Conservation (phyloP, 1,140 invertebrate genomes). For the Melanaphis sacchari region DNA sequence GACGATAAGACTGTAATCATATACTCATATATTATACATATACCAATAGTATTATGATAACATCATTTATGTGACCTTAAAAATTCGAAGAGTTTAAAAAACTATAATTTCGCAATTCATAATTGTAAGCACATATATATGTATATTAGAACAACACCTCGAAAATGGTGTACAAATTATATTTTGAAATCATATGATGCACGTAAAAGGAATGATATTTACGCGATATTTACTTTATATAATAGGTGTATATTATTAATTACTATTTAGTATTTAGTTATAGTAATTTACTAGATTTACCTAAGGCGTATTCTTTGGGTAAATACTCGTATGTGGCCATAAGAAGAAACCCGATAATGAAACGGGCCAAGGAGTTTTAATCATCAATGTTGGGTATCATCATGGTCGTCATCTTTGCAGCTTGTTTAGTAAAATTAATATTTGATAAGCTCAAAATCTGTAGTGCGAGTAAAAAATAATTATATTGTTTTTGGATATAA, state of each 20-base stretch:
- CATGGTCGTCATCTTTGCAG: neutral
- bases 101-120: neutral
- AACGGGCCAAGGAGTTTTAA: slow-evolving; percentile 36
- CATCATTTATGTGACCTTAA: neutral
- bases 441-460: neutral
- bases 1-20: neutral
- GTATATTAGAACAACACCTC: neutral
- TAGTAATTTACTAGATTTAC: neutral
- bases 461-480: neutral
- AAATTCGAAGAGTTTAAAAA: neutral
- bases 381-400: too few relatives aligned
- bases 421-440: neutral
- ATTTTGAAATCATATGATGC: neutral
- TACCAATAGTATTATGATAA: neutral
- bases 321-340: neutral
- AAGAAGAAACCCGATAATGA: neutral
- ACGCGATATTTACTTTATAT: neutral
- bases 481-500: neutral
- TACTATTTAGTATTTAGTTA: slow-evolving; percentile 13
- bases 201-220: neutral
- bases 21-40: too few relatives aligned
- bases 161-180: neutral
- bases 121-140: neutral
- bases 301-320: neutral
- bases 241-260: neutral